phyloP scores from a whole-genome alignment of 2,113 vertebrate species.

The Oreochromis tanganicae region DNA sequence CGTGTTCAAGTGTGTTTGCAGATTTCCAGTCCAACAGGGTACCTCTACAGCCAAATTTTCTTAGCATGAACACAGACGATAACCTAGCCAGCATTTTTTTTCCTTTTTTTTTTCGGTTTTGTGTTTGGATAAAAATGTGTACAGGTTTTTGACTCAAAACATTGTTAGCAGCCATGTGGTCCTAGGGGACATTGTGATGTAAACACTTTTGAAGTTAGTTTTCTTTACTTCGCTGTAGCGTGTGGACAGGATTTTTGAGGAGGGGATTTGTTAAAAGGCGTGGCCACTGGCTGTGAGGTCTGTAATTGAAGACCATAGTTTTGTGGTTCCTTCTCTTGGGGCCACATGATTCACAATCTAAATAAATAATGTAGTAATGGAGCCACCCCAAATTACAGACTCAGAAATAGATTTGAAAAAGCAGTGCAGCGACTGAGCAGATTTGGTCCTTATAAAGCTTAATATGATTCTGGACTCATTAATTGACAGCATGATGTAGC shows the following conservation, averaged over 20 bases:
- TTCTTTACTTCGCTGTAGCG: not conserved
- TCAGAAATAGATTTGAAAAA: slow-evolving; percentile 67
- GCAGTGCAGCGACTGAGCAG: slow-evolving; percentile 8
- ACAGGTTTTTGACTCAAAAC: not conserved
- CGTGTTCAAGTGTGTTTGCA: not conserved
- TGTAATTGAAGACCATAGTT: slow-evolving; percentile 70
- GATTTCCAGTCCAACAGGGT: not conserved
- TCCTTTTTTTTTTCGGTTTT: not conserved
- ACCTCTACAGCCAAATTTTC: not conserved
- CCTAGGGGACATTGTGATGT: not conserved
- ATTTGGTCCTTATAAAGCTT: slow-evolving; percentile 7
- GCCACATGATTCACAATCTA: slow-evolving; percentile 69
- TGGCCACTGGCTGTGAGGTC: slow-evolving; percentile 59
- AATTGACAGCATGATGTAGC: not conserved
- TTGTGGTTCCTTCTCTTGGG: slow-evolving; percentile 60
- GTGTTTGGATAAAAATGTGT: not conserved
- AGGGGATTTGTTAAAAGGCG: slow-evolving; percentile 61
- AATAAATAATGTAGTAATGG: slow-evolving; percentile 75
- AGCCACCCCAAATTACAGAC: slow-evolving; percentile 70
- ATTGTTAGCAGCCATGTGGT: slow-evolving; percentile 7
- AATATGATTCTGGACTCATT: slow-evolving; percentile 23
- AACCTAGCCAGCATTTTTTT: not conserved
- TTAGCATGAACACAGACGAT: not conserved
- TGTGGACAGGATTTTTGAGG: slow-evolving; percentile 26
- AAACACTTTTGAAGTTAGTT: not conserved